These are phyloP conservation scores for Cotesia chilonis DNA, from an alignment of 1,140 invertebrate species.

Conservation along the genomic window DNA sequence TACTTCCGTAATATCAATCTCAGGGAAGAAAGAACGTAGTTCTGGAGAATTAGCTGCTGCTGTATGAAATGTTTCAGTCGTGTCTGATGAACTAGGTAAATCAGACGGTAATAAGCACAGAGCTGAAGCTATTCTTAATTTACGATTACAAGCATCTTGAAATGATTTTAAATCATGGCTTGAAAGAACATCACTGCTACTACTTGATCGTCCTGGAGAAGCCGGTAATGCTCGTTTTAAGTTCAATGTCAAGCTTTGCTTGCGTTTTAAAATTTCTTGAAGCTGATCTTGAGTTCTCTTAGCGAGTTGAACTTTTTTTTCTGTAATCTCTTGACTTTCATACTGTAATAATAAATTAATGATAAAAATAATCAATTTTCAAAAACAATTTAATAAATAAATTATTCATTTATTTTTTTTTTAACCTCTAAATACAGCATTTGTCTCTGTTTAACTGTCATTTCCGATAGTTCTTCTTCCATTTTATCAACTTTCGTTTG, in stretches of 20 bases:
- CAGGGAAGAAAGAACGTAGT: conserved; percentile 43
- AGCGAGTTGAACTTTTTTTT: conserved; percentile 62
- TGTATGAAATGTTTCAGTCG: conserved; percentile 79
- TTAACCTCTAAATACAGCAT: conserved; percentile 58
- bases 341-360: conserved; percentile 42
- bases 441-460: conserved; percentile 63
- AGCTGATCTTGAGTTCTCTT: conserved; percentile 66
- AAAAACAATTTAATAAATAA: conserved; percentile 8
- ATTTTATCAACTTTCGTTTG: conserved; percentile 71
- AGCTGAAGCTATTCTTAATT: conserved; percentile 56
- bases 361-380: neutral
- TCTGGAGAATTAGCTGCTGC: conserved; percentile 65
- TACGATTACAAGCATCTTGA: conserved; percentile 55
- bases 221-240: conserved; percentile 58
- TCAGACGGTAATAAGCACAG: conserved; percentile 54
- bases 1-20: conserved; percentile 1
- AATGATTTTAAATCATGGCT: conserved; percentile 49
- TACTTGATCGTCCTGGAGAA: conserved; percentile 47
- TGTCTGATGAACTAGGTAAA: conserved; percentile 63
- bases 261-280: conserved; percentile 60
- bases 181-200: conserved; percentile 51
- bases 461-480: conserved; percentile 70
- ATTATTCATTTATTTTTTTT: conserved; percentile 24
- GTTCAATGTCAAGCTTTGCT: conserved; percentile 61
- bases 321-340: conserved; percentile 53